These are phyloP conservation scores for Leuciscus idus DNA, from an alignment of 2,113 vertebrate genomes.

Conservation along the genomic window DNA sequence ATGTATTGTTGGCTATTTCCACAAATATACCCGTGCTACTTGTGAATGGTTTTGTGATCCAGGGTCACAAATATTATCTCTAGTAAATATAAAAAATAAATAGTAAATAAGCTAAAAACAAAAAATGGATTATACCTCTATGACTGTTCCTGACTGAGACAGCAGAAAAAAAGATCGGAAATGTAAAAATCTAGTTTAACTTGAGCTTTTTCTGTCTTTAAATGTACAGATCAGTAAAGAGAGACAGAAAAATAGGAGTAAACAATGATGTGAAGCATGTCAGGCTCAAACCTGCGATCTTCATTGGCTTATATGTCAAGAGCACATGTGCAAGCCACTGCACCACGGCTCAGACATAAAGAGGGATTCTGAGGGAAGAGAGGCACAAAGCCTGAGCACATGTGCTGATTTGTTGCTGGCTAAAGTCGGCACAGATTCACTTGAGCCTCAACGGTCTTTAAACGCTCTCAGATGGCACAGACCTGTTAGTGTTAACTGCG, in stretches of 20 bases:
- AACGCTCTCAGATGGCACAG: slow-evolving; percentile 68
- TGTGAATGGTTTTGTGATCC: too few relatives aligned
- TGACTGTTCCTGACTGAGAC: too few relatives aligned
- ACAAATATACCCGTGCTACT: too few relatives aligned
- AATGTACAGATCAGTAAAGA: not conserved
- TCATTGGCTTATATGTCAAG: not conserved
- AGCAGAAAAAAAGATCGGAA: too few relatives aligned
- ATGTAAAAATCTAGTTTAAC: not conserved
- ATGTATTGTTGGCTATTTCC: too few relatives aligned
- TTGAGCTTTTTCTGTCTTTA: not conserved
- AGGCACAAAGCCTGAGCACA: slow-evolving; percentile 37
- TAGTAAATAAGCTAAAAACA: too few relatives aligned
- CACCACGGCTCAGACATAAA: not conserved
- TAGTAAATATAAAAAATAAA: not conserved
- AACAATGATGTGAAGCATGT: too few relatives aligned
- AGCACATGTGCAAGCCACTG: not conserved
- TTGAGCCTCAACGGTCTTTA: slow-evolving; percentile 60
- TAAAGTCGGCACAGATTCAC: slow-evolving; percentile 44
- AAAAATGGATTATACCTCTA: too few relatives aligned
- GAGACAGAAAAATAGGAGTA: not conserved
- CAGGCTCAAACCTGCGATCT: not conserved
- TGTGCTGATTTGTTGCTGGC: slow-evolving; percentile 36
- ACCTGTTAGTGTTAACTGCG: slow-evolving; percentile 64
- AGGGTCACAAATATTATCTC: not conserved
- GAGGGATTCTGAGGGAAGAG: slow-evolving; percentile 3